Evolutionary conservation across 2,113 vertebrate species (phyloP).

Genomic region (Ovis canadensis): DNA sequence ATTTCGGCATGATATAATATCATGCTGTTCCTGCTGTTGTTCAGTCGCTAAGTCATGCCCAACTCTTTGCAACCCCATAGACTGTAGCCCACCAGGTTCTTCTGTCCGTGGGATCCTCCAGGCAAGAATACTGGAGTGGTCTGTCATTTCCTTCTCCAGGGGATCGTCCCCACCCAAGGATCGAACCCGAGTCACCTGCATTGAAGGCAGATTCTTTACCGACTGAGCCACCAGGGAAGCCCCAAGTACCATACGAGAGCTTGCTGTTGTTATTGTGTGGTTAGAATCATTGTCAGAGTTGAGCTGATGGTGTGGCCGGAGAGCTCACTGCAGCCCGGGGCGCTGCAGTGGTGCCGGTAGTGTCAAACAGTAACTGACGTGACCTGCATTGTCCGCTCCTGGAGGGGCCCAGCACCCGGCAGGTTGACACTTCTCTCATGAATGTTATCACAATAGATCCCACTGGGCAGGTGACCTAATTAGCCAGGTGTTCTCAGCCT

Average conservation of each 20-base stretch:
- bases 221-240: not conserved
- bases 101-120: not conserved
- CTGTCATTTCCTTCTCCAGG: not conserved
- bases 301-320: not conserved
- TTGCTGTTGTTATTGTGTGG: not conserved
- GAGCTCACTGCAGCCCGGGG: not conserved
- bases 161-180: not conserved
- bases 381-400: not conserved
- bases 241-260: not conserved
- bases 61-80: not conserved
- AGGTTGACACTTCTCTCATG: not conserved
- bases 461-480: accelerated
- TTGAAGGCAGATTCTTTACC: not conserved
- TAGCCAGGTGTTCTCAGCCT: not conserved
- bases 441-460: not conserved
- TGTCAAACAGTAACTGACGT: not conserved
- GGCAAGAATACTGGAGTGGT: not conserved
- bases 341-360: not conserved
- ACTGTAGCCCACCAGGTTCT: not conserved
- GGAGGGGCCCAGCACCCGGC: not conserved
- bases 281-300: not conserved
- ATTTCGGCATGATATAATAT: not conserved
- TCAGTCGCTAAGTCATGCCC: not conserved
- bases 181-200: not conserved
- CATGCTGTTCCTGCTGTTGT: not conserved